Evolutionary conservation across 2,797 vertebrate genomes (phyloP).

Genomic region (Lagodon rhomboides): DNA sequence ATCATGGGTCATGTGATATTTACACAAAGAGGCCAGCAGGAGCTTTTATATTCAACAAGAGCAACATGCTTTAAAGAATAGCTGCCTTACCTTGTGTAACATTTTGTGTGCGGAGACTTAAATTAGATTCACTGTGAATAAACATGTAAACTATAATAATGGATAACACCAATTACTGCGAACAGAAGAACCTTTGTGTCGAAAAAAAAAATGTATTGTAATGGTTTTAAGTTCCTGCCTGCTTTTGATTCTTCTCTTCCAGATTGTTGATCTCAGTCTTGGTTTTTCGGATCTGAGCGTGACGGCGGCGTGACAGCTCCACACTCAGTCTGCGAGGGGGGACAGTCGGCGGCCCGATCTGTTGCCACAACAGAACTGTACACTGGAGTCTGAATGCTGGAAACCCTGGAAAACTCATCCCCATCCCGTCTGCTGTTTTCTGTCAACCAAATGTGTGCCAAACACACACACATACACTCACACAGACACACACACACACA

Average conservation of each 20-base stretch:
- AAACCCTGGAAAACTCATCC: constrained; percentile 68
- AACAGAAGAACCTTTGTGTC: not conserved
- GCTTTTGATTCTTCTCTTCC: constrained; percentile 51
- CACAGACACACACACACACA: constrained; percentile 41
- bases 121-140: constrained; percentile 1
- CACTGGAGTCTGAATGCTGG: constrained; percentile 59
- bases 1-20: constrained; percentile 62
- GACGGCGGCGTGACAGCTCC: constrained; percentile 31
- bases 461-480: constrained; percentile 69
- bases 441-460: constrained; percentile 85
- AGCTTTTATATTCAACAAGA: constrained; percentile 49
- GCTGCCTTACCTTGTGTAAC: not conserved
- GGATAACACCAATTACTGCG: not conserved
- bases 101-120: constrained; percentile 13
- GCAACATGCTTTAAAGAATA: constrained; percentile 37
- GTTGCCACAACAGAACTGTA: constrained; percentile 67
- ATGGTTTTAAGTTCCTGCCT: constrained; percentile 2
- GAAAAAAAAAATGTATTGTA: not conserved
- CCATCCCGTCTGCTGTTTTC: constrained; percentile 74
- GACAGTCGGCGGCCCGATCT: constrained; percentile 48
- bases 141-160: not conserved
- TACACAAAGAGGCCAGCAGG: constrained; percentile 50
- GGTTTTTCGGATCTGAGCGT: constrained; percentile 29
- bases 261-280: constrained; percentile 77
- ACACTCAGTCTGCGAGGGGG: constrained; percentile 18